Percentiles rank a stretch among this genome's conserved stretches.
Evolutionary conservation across 2,113 vertebrate species (phyloP).

Genomic region (Poeciliopsis retropinna): DNA sequence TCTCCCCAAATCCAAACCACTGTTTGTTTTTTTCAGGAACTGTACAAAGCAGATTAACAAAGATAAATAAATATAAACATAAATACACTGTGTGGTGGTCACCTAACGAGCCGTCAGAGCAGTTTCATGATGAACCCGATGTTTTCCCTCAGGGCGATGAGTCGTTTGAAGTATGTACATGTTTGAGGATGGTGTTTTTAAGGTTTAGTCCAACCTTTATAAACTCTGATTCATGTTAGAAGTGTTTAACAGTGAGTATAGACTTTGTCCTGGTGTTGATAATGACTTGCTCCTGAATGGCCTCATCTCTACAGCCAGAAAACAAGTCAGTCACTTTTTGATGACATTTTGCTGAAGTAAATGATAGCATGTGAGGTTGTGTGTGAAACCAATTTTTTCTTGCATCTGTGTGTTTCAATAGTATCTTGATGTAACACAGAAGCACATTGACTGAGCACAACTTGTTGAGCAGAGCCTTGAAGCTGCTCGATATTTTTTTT

Average conservation of each 20-base stretch:
- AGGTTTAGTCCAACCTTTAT: too few relatives aligned
- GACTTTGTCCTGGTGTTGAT: neutral
- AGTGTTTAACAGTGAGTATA: too few relatives aligned
- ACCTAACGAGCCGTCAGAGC: constrained; percentile 61
- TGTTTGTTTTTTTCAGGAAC: constrained; percentile 36
- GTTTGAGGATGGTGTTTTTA: neutral
- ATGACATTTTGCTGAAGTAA: constrained; percentile 54
- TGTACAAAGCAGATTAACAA: constrained; percentile 56
- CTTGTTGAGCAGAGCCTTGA: constrained; percentile 42
- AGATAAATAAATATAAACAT: constrained; percentile 74
- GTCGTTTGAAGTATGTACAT: constrained; percentile 21
- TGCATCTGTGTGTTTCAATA: constrained; percentile 44
- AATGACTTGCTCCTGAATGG: constrained; percentile 8
- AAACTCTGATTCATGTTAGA: too few relatives aligned
- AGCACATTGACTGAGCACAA: constrained; percentile 18
- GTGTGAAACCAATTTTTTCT: constrained; percentile 8
- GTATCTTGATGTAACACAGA: constrained; percentile 44
- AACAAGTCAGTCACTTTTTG: constrained; percentile 70
- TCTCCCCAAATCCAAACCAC: constrained; percentile 51
- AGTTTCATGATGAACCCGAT: constrained; percentile 33
- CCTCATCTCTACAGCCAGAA: constrained; percentile 48
- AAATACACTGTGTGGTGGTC: constrained; percentile 61
- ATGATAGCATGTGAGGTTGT: constrained; percentile 26
- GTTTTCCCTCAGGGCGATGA: constrained; percentile 31
- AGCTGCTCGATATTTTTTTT: constrained; percentile 71